These are phyloP conservation scores for Drosophila meridiana DNA, from an alignment of 2,888 invertebrate species.

Conservation along the genomic window DNA sequence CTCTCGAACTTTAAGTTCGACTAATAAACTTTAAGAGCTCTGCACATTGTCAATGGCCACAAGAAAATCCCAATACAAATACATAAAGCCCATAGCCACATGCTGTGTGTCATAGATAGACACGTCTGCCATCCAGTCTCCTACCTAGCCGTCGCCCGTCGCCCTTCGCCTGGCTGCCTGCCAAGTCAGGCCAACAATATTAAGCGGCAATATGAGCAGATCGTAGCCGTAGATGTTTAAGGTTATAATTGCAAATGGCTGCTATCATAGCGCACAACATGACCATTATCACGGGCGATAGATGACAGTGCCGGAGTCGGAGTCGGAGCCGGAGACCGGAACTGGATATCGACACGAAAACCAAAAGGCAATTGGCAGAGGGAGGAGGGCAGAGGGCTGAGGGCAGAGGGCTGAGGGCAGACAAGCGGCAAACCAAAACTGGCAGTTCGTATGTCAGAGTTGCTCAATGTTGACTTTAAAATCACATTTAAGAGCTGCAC, in stretches of 20 bases:
- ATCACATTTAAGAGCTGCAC: conserved; percentile 65
- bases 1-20: background rate
- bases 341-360: conserved; percentile 9
- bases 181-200: conserved; percentile 46
- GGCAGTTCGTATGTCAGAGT: conserved; percentile 71
- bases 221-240: conserved; percentile 33
- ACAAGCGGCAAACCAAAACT: conserved; percentile 73
- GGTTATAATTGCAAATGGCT: conserved; percentile 23
- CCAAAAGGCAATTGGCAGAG: conserved; percentile 37
- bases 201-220: conserved; percentile 58
- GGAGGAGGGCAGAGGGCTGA: too few relatives aligned
- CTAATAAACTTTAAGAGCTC: background rate
- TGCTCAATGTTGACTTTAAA: conserved; percentile 72
- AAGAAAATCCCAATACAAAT: conserved; percentile 13
- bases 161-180: conserved; percentile 38
- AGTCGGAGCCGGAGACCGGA: background rate
- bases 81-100: background rate
- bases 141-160: background rate
- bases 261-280: conserved; percentile 51
- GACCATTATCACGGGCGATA: conserved; percentile 41
- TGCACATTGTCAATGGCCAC: background rate
- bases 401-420: conserved; percentile 32
- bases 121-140: background rate
- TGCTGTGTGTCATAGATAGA: conserved; percentile 10
- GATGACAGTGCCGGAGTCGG: conserved; percentile 4